These are phyloP conservation scores for Zeugodacus cucurbitae DNA, from an alignment of 1,140 invertebrate genomes.

Conservation along the genomic window DNA sequence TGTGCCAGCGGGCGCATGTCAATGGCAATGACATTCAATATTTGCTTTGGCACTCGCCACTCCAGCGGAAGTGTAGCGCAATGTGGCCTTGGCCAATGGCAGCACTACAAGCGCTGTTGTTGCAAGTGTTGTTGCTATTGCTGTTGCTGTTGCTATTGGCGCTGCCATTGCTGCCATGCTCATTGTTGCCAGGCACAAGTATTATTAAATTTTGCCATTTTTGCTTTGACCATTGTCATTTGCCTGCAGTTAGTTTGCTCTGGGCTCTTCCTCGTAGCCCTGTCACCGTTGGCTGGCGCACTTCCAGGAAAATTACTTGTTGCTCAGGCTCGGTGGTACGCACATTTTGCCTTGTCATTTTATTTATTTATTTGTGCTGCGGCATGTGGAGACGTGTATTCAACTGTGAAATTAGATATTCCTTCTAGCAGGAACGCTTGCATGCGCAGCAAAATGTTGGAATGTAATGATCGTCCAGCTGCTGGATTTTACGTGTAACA, in stretches of 20 bases:
- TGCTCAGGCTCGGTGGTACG: background rate
- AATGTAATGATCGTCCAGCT: background rate
- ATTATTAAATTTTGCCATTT: background rate
- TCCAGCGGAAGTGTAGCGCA: background rate
- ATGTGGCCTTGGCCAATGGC: background rate
- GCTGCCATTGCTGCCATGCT: background rate
- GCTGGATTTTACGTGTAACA: background rate
- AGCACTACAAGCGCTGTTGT: background rate
- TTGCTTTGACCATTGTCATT: background rate
- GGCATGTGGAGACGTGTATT: background rate
- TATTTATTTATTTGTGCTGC: background rate
- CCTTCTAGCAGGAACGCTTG: background rate
- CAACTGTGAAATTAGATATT: constrained; percentile 3
- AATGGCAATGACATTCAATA: constrained; percentile 10
- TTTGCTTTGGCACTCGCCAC: background rate
- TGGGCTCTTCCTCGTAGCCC: background rate
- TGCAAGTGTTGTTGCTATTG: background rate
- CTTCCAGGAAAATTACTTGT: background rate
- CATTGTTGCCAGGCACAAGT: background rate
- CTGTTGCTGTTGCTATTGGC: background rate
- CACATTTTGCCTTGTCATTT: background rate
- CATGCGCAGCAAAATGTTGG: background rate
- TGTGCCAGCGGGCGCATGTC: background rate
- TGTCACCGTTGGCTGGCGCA: background rate
- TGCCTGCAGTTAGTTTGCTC: background rate